Evolutionary conservation across 1,140 invertebrate species (phyloP).

Genomic region (Bactericera cockerelli): DNA sequence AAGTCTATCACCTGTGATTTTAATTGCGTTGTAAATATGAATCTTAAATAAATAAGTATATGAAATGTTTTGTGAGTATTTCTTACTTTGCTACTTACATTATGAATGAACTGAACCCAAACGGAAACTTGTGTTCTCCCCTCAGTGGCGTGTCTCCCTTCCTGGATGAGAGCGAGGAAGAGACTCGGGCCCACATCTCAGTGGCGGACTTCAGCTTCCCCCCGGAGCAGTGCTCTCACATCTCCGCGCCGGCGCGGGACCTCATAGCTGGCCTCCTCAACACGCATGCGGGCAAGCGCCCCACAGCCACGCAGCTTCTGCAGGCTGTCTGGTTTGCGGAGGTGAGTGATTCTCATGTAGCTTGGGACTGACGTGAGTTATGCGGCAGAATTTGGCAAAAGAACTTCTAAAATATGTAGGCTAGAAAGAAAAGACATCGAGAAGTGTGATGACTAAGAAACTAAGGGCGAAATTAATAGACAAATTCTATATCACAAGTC

Average conservation of each 20-base stretch:
- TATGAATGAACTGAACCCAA: too few species aligned
- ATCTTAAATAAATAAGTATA: too few species aligned
- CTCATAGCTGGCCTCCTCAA: neutral
- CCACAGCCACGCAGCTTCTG: neutral
- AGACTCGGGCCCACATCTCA: conserved; percentile 66
- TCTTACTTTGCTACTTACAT: too few species aligned
- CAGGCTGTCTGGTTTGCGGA: neutral
- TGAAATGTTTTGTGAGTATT: too few species aligned
- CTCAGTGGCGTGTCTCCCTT: conserved; percentile 63
- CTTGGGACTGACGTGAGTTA: neutral
- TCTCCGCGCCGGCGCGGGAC: neutral
- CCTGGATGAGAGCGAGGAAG: conserved; percentile 64
- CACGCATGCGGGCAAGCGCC: neutral
- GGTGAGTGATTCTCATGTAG: neutral
- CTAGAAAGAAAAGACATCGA: too few species aligned
- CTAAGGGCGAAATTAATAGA: too few species aligned
- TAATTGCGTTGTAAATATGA: too few species aligned
- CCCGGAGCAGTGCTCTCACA: neutral
- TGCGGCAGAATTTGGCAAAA: neutral
- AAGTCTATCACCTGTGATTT: too few species aligned
- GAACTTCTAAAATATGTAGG: too few species aligned
- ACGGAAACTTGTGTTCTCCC: too few species aligned
- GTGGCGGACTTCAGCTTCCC: conserved; percentile 45
- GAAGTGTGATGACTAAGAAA: too few species aligned
- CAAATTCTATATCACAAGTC: too few species aligned